A percentile compares a stretch with the other conserved stretches of the same genome.
These are phyloP conservation scores for Yoshiicerus persimilis DNA, from an alignment of 1,140 invertebrate species.

Conservation along the genomic window DNA sequence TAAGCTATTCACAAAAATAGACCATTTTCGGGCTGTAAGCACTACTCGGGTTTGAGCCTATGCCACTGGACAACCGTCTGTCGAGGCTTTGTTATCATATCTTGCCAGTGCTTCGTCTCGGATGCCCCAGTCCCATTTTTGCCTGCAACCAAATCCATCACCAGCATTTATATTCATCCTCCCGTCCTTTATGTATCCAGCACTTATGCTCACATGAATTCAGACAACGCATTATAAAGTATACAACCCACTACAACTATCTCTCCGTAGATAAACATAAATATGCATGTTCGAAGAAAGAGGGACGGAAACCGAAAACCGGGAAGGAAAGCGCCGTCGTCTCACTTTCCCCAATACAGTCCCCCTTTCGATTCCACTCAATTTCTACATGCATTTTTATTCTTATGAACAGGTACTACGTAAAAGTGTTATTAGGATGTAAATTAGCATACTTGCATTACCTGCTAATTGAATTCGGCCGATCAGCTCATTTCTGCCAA, in stretches of 20 bases:
- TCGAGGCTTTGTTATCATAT: conserved; percentile 93
- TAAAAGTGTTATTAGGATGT: not conserved
- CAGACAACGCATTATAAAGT: not conserved
- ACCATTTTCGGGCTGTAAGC: conserved; percentile 32
- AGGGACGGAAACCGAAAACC: too few relatives aligned
- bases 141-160: conserved; percentile 62
- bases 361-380: too few relatives aligned
- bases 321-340: not conserved
- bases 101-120: conserved; percentile 92
- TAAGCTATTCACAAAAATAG: conserved; percentile 45
- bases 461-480: conserved; percentile 83
- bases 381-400: too few relatives aligned
- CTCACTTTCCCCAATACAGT: not conserved
- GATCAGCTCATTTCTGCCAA: conserved; percentile 88
- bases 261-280: not conserved
- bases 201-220: not conserved
- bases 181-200: not conserved
- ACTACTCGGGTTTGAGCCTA: conserved; percentile 54
- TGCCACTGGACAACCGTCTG: conserved; percentile 73
- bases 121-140: conserved; percentile 87
- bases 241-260: not conserved
- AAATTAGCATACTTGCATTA: conserved; percentile 52
- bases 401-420: too few relatives aligned
- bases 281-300: not conserved
- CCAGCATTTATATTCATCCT: not conserved